Conservation (phyloP, 53 echinoderm and acorn worm genomes). For the Apostichopus leukothele region DNA sequence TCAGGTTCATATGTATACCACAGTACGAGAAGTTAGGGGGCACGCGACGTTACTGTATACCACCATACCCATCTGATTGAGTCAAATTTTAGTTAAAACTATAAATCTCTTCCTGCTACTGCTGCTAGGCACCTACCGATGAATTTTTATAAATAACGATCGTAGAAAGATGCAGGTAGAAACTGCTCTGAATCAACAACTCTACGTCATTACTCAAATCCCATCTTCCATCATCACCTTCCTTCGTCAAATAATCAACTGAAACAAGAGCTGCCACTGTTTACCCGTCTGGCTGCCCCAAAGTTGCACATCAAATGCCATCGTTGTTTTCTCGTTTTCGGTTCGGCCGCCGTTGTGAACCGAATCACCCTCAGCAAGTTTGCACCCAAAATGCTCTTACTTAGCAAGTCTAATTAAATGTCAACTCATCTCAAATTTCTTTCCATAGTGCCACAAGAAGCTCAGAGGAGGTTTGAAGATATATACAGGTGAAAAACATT, state of each 20-base stretch:
- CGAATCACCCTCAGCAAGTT: constrained; percentile 33
- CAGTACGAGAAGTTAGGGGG: no score
- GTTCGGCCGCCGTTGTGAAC: background rate
- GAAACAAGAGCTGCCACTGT: constrained; percentile 18
- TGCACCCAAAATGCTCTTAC: constrained; percentile 21
- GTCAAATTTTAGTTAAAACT: no score
- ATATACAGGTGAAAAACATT: constrained; percentile 9
- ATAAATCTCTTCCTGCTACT: no score
- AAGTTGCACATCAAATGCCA: constrained; percentile 39
- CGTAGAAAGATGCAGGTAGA: background rate
- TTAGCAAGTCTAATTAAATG: constrained; percentile 53
- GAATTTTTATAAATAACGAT: background rate
- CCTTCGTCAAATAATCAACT: background rate
- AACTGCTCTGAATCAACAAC: background rate
- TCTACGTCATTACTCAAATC: background rate
- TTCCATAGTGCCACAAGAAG: constrained; percentile 2
- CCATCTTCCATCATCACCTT: background rate
- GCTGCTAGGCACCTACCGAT: no score
- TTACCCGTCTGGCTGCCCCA: constrained; percentile 35
- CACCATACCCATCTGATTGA: no score
- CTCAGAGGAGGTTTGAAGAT: background rate
- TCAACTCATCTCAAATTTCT: constrained; percentile 33
- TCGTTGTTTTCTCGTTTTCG: constrained; percentile 28
- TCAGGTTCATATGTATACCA: no score
- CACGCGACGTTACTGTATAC: no score